Evolutionary conservation across 2,113 vertebrate genomes (phyloP).

Genomic region (Okapia johnstoni): DNA sequence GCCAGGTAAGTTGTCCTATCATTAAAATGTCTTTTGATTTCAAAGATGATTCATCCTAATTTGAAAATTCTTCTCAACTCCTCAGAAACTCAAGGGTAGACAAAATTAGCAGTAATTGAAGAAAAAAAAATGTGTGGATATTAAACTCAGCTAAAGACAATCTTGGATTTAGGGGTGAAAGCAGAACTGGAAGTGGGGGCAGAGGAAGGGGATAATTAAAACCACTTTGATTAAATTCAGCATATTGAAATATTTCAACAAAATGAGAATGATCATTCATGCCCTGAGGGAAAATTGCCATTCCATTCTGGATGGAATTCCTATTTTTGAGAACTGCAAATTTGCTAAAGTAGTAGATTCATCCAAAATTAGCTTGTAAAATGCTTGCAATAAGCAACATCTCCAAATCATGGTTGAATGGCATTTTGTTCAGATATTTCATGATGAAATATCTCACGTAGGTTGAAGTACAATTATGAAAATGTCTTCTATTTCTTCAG

Average conservation of each 20-base stretch:
- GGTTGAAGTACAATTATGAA: slow-evolving; percentile 48
- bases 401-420: slow-evolving; percentile 42
- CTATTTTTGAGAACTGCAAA: slow-evolving; percentile 67
- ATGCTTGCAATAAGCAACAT: slow-evolving; percentile 49
- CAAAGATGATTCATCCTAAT: slow-evolving; percentile 67
- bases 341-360: slow-evolving; percentile 61
- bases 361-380: slow-evolving; percentile 69
- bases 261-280: slow-evolving; percentile 59
- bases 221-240: neutral
- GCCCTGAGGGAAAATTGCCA: slow-evolving; percentile 48
- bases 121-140: slow-evolving; percentile 42
- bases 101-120: slow-evolving; percentile 52
- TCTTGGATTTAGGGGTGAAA: neutral
- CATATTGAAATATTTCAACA: slow-evolving; percentile 48
- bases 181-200: neutral
- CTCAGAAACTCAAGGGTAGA: slow-evolving; percentile 41
- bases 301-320: slow-evolving; percentile 55
- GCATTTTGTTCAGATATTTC: slow-evolving; percentile 5
- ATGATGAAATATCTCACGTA: slow-evolving; percentile 32
- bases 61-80: slow-evolving; percentile 62
- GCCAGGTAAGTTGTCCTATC: slow-evolving; percentile 43
- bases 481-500: slow-evolving; percentile 23
- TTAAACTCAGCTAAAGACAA: slow-evolving; percentile 52
- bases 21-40: slow-evolving; percentile 59
- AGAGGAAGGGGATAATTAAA: slow-evolving; percentile 41